Conservation (phyloP, 35 echinoderm and acorn worm genomes). For the Apostichopus californicus region DNA sequence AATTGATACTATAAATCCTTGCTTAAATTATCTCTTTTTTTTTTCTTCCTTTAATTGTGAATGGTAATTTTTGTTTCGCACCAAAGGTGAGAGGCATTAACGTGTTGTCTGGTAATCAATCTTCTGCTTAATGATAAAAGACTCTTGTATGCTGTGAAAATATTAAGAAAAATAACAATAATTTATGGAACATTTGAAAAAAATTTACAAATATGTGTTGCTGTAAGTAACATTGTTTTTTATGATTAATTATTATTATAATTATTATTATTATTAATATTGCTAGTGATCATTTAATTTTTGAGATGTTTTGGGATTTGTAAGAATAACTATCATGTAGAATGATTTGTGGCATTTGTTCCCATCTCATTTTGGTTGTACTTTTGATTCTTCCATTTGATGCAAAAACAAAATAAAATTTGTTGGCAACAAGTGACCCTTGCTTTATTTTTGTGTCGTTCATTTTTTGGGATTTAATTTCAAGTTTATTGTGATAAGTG, state of each 20-base stretch:
- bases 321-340: slow-evolving; percentile 41
- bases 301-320: slow-evolving; percentile 42
- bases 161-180: background rate
- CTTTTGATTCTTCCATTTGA: slow-evolving; percentile 16
- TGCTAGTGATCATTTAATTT: slow-evolving; percentile 34
- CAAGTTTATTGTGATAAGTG: no score
- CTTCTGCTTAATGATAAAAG: slow-evolving; percentile 19
- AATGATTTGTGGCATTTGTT: background rate
- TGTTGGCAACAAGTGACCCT: slow-evolving; percentile 29
- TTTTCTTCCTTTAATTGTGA: background rate
- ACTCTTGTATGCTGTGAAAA: slow-evolving; percentile 23
- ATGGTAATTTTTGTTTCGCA: background rate
- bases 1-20: background rate
- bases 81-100: slow-evolving; percentile 1
- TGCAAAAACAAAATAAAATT: slow-evolving; percentile 28
- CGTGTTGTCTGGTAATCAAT: background rate
- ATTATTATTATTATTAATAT: background rate
- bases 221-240: slow-evolving; percentile 15
- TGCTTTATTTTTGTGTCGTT: no score
- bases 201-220: slow-evolving; percentile 10
- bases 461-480: no score
- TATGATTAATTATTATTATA: background rate
- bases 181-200: background rate
- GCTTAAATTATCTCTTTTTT: background rate
- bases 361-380: slow-evolving; percentile 25